These are phyloP conservation scores for Oopsacas minuta DNA, from an alignment of 37 sponge, comb jelly and placozoan species.

Conservation along the genomic window DNA sequence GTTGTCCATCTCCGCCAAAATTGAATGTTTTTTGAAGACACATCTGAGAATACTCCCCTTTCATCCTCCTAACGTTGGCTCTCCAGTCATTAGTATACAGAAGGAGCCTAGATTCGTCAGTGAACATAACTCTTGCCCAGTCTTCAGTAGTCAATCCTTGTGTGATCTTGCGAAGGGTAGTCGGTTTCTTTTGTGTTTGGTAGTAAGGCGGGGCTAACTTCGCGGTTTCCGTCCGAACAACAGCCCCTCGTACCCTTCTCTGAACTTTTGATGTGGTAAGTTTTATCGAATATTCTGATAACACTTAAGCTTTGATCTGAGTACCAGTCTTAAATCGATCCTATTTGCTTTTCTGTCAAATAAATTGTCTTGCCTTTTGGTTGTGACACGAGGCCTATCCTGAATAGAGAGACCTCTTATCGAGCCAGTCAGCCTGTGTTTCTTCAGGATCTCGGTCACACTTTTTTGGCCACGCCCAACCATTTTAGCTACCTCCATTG, in stretches of 20 bases:
- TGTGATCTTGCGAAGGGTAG: neutral
- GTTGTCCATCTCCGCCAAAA: no score
- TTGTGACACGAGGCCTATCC: slow-evolving; percentile 17
- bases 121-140: neutral
- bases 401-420: neutral
- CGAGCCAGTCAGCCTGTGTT: slow-evolving; percentile 4
- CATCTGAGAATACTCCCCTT: neutral
- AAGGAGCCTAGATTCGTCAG: neutral
- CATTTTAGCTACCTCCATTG: slow-evolving; percentile 9
- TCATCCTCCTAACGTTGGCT: neutral
- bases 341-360: slow-evolving; percentile 11
- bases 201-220: no score
- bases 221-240: neutral
- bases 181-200: slow-evolving; percentile 5
- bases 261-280: neutral
- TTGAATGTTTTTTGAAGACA: neutral
- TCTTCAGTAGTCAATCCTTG: slow-evolving; percentile 12
- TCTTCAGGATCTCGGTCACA: neutral
- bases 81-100: neutral
- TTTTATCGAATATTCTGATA: neutral
- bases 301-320: slow-evolving; percentile 15
- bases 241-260: slow-evolving; percentile 9
- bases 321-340: slow-evolving; percentile 14
- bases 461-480: neutral
- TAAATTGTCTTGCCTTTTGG: slow-evolving; percentile 12